Percentiles rank a stretch among this genome's conserved stretches.
Conservation (phyloP, 2,113 vertebrate species). For the Ursus arctos region DNA sequence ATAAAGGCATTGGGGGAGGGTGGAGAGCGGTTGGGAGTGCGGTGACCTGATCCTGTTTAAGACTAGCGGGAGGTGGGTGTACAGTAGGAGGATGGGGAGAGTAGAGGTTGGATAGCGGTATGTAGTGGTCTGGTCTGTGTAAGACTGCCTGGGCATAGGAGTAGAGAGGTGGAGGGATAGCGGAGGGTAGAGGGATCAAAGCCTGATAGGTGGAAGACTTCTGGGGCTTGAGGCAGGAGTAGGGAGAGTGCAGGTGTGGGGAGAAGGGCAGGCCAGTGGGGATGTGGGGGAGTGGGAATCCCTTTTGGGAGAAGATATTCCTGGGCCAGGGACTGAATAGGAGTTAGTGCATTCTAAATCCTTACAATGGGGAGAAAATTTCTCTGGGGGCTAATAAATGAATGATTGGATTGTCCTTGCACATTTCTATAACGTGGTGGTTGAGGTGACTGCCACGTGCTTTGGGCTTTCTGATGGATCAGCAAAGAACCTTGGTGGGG, state of each 20-base stretch:
- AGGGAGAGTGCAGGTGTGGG: neutral
- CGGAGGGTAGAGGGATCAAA: neutral
- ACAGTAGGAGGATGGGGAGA: neutral
- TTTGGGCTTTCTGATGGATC: neutral
- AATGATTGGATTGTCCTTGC: neutral
- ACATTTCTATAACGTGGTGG: accelerated
- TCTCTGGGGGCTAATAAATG: neutral
- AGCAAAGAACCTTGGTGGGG: neutral
- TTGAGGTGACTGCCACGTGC: neutral
- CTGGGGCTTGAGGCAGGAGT: neutral
- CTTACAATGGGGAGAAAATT: neutral
- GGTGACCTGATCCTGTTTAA: neutral
- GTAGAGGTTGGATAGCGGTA: neutral
- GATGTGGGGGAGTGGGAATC: neutral
- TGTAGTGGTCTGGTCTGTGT: neutral
- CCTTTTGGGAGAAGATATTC: neutral
- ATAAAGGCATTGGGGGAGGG: neutral
- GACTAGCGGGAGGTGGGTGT: neutral
- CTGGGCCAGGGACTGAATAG: neutral
- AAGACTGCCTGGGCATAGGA: neutral
- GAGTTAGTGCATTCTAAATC: neutral
- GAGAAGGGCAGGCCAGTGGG: neutral
- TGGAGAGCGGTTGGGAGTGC: neutral
- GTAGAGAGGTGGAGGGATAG: neutral
- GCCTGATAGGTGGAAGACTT: neutral